A percentile compares a stretch with the other conserved stretches of the same genome.
phyloP scores from a whole-genome alignment of 2,113 vertebrate species.

The Cottus gobio region DNA sequence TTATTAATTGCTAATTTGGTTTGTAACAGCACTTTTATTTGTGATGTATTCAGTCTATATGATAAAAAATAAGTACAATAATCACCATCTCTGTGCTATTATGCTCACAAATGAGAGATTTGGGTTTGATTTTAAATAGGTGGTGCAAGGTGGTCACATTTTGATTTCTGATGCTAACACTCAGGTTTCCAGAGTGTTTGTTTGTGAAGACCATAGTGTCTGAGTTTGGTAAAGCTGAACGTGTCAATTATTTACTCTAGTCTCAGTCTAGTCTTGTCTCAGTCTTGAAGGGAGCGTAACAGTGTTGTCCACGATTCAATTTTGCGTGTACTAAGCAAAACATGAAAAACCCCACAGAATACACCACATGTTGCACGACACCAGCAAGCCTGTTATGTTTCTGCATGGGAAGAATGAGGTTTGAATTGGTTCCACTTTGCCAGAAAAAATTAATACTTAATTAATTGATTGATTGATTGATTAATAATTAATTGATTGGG shows the following conservation, averaged over 20 bases:
- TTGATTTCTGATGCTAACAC: constrained; percentile 11
- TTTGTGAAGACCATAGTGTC: not conserved
- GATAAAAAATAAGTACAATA: not conserved
- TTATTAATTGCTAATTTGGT: too few relatives aligned
- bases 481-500: too few relatives aligned
- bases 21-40: not conserved
- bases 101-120: not conserved
- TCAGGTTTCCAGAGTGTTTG: not conserved
- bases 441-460: constrained; percentile 56
- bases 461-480: too few relatives aligned
- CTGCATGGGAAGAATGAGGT: constrained; percentile 13
- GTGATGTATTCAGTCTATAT: not conserved
- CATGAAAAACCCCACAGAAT: not conserved
- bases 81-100: not conserved
- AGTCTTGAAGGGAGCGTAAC: not conserved
- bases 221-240: not conserved
- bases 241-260: not conserved
- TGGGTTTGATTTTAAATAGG: constrained; percentile 8
- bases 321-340: not conserved
- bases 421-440: constrained; percentile 54
- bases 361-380: not conserved
- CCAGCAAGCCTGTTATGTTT: constrained; percentile 8
- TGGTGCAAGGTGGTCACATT: constrained; percentile 11
- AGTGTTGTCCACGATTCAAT: not conserved
- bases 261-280: too few relatives aligned